Percentiles rank a stretch among this genome's conserved stretches.
These are phyloP conservation scores for Sebastes umbrosus DNA, from an alignment of 2,797 vertebrate genomes.

Conservation along the genomic window DNA sequence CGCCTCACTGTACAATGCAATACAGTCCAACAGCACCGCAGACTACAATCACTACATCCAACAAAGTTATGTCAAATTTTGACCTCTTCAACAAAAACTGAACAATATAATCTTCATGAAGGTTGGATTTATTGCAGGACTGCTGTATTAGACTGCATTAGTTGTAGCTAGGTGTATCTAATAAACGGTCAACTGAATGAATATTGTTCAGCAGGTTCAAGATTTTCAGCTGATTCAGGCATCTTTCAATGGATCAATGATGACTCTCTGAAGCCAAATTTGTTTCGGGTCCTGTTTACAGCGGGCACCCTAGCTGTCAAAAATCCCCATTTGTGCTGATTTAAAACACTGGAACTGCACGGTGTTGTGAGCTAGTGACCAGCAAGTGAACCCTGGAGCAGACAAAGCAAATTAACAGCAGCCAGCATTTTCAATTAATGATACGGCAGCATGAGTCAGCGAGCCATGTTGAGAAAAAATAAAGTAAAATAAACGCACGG, in stretches of 20 bases:
- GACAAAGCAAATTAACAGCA: constrained; percentile 30
- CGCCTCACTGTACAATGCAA: no score
- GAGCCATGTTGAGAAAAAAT: neutral
- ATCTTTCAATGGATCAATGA: neutral
- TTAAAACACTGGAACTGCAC: constrained; percentile 5
- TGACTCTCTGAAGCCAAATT: constrained; percentile 6
- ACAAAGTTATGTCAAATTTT: neutral
- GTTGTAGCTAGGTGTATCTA: neutral
- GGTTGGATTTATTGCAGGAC: neutral
- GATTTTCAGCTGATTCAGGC: neutral
- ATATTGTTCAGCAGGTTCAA: neutral
- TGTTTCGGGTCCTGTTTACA: neutral
- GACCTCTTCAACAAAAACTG: neutral
- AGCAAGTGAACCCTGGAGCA: constrained; percentile 20
- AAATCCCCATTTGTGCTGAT: neutral
- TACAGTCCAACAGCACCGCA: neutral
- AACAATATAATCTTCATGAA: neutral
- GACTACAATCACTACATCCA: neutral
- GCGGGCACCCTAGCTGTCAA: neutral
- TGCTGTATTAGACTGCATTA: neutral
- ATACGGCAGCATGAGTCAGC: constrained; percentile 4
- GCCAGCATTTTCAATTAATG: constrained; percentile 27
- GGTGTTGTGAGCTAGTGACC: constrained; percentile 1
- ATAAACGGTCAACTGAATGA: neutral
- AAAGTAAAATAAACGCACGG: neutral